Base-by-base conservation (phyloP, 2,797 vertebrate species). In the Vultur gryphus region DNA sequence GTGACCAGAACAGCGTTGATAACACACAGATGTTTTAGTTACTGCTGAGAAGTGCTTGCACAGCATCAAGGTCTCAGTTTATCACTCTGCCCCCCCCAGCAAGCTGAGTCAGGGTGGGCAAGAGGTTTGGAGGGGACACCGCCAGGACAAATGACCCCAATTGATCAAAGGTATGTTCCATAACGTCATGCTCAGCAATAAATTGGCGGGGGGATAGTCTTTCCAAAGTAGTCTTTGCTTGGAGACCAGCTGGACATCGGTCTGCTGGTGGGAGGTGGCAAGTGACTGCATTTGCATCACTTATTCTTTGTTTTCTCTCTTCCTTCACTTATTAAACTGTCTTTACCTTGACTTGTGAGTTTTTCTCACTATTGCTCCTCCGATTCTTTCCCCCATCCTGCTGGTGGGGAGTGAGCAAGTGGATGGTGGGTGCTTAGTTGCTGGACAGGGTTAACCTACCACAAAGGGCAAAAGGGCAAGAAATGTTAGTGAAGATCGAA, bases 31-130 rank as follows among this genome's bases (percentile, higher is more conserved):
- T 54, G 11, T 21, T 89, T 81, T n/a, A 46, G 37, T 71, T 69
- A 37, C 43, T 65, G 18, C 14, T 58, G 20, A 75, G 43, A 52
- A 87, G 10, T 25, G 5, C 41, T 84, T 75, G 57, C 25, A 59
- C n/a, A 44, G 14, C 5, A 3, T 59, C 1, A 5, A 59, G 9
- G 35, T 69, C 44, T 64, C 21, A 59, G 4, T 49, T 91, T 76
- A 78, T 72, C 29, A 28, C 7, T 54, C 39, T 39, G 8, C 4
- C 6, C 3, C 46, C 37, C 4, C 2, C 6, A 48, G 14, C 2
- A 37, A 59, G 5, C 33, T 66, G 21, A 6, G 4, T 24, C 1
- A 6, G 3, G 4, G 8, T 46, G 13, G 13, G 21, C 7, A 2
- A 76, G 31, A 71, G 17, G 3, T 84, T 62, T 55, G 31, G 31